These are phyloP conservation scores for Gila robusta DNA, from an alignment of 2,797 vertebrate species.

Conservation along the genomic window DNA sequence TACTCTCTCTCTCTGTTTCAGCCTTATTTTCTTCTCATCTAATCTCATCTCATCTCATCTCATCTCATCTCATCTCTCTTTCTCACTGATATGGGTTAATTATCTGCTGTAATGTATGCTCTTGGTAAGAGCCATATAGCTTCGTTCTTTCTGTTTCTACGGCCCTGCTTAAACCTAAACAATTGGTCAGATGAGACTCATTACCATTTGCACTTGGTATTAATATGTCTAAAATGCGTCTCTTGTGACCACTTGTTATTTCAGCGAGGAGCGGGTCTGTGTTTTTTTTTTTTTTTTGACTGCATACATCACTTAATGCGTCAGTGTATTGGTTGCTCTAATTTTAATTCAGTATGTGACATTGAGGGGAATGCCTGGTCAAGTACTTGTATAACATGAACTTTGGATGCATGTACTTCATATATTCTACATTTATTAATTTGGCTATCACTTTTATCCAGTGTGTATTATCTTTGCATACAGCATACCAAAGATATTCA, in stretches of 20 bases:
- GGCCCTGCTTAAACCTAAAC: background rate
- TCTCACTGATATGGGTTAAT: conserved; percentile 23
- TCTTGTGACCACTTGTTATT: background rate
- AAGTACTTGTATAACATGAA: background rate
- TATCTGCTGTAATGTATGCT: conserved; percentile 18
- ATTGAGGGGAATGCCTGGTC: background rate
- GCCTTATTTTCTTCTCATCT: background rate
- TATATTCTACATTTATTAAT: background rate
- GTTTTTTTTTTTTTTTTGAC: background rate
- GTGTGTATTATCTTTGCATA: background rate
- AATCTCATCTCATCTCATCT: background rate
- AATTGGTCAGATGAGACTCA: background rate
- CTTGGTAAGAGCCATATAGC: conserved; percentile 3
- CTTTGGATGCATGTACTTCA: background rate
- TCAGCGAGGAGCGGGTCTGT: background rate
- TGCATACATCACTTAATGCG: background rate
- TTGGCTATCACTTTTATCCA: background rate
- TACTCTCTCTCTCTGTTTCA: background rate
- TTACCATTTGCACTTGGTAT: conserved; percentile 1
- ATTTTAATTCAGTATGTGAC: background rate
- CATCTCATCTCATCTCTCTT: background rate
- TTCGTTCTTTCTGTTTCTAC: background rate
- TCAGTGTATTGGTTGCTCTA: background rate
- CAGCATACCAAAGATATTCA: background rate
- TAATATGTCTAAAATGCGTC: background rate